Conservation (phyloP, 1,140 invertebrate species). For the Penaeus indicus region DNA sequence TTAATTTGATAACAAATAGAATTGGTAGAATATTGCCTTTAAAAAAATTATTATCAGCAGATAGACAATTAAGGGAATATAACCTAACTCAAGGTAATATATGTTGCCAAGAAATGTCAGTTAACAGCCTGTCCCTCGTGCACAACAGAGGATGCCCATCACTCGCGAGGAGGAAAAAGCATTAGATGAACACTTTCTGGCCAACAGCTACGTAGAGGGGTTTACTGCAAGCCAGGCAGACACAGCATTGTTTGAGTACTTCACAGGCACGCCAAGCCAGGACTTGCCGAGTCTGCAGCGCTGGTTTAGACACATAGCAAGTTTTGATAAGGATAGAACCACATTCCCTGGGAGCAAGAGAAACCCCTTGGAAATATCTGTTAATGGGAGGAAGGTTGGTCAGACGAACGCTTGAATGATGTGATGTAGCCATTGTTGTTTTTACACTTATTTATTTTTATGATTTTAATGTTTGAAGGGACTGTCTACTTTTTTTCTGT, state of each 20-base stretch:
- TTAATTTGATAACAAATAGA: too few species aligned
- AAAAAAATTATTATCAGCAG: too few species aligned
- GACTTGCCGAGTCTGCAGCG: conserved; percentile 36
- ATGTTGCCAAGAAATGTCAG: too few species aligned
- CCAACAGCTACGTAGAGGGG: conserved; percentile 42
- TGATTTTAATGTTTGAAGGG: neutral
- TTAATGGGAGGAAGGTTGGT: conserved; percentile 33
- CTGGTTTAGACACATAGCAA: conserved; percentile 47
- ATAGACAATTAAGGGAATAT: too few species aligned
- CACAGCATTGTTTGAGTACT: conserved; percentile 15
- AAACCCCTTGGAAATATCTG: neutral
- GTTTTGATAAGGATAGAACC: conserved; percentile 21
- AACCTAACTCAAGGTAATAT: too few species aligned
- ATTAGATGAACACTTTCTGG: conserved; percentile 45
- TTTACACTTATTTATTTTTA: neutral
- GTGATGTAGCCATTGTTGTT: too few species aligned
- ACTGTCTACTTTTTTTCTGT: too few species aligned
- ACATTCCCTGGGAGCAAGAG: conserved; percentile 8
- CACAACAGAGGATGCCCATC: conserved; percentile 46
- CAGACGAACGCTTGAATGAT: neutral
- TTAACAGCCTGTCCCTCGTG: neutral
- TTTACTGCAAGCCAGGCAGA: conserved; percentile 44
- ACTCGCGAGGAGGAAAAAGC: conserved; percentile 24
- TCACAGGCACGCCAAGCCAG: conserved; percentile 17
- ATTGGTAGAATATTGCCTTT: too few species aligned